Conservation (phyloP, 2,888 invertebrate species). For the Drosophila subsilvestris region DNA sequence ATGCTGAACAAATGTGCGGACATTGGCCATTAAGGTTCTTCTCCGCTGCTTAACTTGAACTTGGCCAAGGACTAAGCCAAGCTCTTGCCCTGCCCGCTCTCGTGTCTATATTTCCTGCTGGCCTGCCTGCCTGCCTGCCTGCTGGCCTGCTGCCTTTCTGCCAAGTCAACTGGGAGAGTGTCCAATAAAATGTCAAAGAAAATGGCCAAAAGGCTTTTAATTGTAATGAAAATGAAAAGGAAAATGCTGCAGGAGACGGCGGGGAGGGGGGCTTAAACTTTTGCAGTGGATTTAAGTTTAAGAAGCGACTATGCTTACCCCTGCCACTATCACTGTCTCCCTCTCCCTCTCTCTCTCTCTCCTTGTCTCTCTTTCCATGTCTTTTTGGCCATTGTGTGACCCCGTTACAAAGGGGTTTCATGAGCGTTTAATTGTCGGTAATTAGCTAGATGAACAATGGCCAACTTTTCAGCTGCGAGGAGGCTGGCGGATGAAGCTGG, state of each 20-base stretch:
- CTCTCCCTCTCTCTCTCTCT: neutral
- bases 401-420: constrained; percentile 45
- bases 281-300: constrained; percentile 13
- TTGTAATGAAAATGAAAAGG: constrained; percentile 66
- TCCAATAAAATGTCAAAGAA: constrained; percentile 77
- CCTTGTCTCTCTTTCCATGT: neutral
- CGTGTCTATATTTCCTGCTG: too few species aligned
- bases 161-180: constrained; percentile 27
- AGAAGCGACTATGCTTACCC: too few species aligned
- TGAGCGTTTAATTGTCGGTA: constrained; percentile 70
- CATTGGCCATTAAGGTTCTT: constrained; percentile 35
- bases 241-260: constrained; percentile 26
- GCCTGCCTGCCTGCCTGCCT: neutral
- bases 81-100: constrained; percentile 10
- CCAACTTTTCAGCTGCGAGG: constrained; percentile 39
- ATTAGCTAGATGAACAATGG: constrained; percentile 63
- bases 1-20: constrained; percentile 33
- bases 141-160: constrained; percentile 32
- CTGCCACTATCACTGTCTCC: too few species aligned
- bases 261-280: constrained; percentile 9
- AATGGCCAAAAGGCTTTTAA: constrained; percentile 67
- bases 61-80: constrained; percentile 26
- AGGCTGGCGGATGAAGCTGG: neutral
- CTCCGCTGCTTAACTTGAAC: constrained; percentile 17
- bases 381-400: constrained; percentile 11